A percentile compares a stretch with the other conserved stretches of the same genome.
Evolutionary conservation across 2,888 invertebrate genomes (phyloP).

Genomic region (Orthosia incerta): DNA sequence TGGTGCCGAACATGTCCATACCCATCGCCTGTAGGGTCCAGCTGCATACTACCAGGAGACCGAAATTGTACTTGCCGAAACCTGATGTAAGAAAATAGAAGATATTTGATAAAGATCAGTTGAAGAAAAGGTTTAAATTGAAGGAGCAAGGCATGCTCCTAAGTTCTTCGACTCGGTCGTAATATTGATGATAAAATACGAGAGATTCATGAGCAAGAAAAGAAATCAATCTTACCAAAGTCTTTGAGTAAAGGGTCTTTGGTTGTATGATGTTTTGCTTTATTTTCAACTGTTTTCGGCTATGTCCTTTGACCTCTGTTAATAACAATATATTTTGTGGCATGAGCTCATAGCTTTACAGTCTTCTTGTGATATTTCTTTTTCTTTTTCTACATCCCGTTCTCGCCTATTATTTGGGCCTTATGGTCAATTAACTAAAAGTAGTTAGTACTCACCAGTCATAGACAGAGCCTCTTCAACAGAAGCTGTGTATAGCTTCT

Average conservation of each 20-base stretch:
- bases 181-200: neutral
- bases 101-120: neutral
- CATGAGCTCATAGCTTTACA: neutral
- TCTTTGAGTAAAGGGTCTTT: neutral
- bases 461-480: conserved; percentile 84
- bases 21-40: conserved; percentile 89
- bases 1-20: conserved; percentile 90
- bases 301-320: neutral
- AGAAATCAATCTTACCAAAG: too few relatives aligned
- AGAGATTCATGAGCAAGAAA: too few relatives aligned
- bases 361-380: neutral
- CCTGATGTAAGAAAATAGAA: conserved; percentile 69
- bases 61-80: conserved; percentile 87
- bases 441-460: conserved; percentile 75
- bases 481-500: conserved; percentile 72
- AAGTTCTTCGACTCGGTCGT: neutral
- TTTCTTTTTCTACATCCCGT: neutral
- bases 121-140: neutral
- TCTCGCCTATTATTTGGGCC: too few relatives aligned
- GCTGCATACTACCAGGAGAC: conserved; percentile 83
- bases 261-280: neutral
- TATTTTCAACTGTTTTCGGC: neutral
- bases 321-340: neutral
- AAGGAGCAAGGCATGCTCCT: too few relatives aligned
- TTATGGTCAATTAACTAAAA: too few relatives aligned